These are phyloP conservation scores for Strongylocentrotus purpuratus DNA, from an alignment of 35 echinoderm and acorn worm species.

Conservation along the genomic window DNA sequence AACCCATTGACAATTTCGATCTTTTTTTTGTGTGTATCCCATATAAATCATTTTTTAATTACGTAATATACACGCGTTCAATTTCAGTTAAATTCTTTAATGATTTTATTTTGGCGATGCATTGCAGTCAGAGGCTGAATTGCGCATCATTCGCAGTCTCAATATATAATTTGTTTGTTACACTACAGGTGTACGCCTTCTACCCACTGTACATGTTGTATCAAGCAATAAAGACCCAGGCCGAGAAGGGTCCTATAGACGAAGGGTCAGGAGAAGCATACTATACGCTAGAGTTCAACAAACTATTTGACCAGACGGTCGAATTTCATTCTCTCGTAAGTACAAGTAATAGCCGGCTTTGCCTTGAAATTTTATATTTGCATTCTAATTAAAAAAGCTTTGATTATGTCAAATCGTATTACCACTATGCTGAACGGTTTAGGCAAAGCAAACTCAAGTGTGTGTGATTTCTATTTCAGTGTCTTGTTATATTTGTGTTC, in stretches of 20 bases:
- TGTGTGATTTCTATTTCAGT: too few relatives aligned
- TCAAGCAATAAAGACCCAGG: conserved; percentile 37
- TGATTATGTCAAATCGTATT: too few relatives aligned
- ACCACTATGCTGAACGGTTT: too few relatives aligned
- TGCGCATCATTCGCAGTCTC: too few relatives aligned
- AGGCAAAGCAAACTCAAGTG: too few relatives aligned
- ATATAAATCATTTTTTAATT: too few relatives aligned
- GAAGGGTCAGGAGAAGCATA: background rate
- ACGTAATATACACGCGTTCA: background rate
- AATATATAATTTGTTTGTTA: too few relatives aligned
- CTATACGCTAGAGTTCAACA: background rate
- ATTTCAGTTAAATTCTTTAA: background rate
- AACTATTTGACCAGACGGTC: background rate
- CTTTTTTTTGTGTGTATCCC: background rate
- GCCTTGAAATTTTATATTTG: background rate
- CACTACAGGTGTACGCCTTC: background rate
- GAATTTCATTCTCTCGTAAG: background rate
- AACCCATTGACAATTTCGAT: background rate
- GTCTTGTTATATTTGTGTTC: too few relatives aligned
- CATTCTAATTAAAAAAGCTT: background rate
- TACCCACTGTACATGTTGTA: conserved; percentile 34
- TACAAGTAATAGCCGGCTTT: background rate
- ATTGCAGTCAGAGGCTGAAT: background rate
- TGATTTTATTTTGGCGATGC: background rate
- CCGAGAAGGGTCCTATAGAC: conserved; percentile 33